Base-by-base conservation (phyloP, 53 echinoderm and acorn worm species). In the Astropecten irregularis region DNA sequence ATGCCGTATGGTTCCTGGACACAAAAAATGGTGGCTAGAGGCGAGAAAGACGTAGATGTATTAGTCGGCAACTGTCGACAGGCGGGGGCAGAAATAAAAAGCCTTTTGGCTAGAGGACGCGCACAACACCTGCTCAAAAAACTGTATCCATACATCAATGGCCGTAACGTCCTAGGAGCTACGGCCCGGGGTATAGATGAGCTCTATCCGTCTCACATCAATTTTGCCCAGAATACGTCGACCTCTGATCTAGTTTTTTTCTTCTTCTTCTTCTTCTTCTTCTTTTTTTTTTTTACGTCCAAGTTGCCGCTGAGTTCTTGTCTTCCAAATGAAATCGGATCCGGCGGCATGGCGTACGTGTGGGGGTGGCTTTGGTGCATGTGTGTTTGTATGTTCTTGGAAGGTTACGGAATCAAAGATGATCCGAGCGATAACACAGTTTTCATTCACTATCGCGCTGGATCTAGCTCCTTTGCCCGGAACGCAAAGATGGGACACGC, bases 111-210 rank as follows among this genome's bases (percentile, higher is more conserved):
- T 50, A 19, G 53, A n/a, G 52, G 3, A 50, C 34, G 21, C 51
- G 71, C 31, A 36, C 31, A 71, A 71, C 71, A 71, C 71, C 71
- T 71, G 71, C 71, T 71, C 37, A n/a, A 49, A 30, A n/a, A n/a
- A n/a, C n/a, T 32, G 15, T 33, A 33, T 33, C 30, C 53, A 71
- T 7, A 50, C 15, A 15, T 48, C 33, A 9, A 71, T 30, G 19
- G 32, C 71, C 3, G 53, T 71, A 30, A 71, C 25, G 20, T 51
- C 10, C 34, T 51, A 16, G 20, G 28, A 53, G 35, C 34, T 49
- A 10, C 32, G 19, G 34, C 47, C n/a, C 14, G 26, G 52, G 19
- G 22, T 50, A 36, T 28, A 71, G 50, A 20, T 30, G 16, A 20
- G 49, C 71, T 44, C 34, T 48, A 29, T 71, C 49, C 4, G 50